Evolutionary conservation across 2,888 invertebrate genomes (phyloP), one percentile per base, ranked within the genome.

Genomic region (Mimachlamys varia): DNA sequence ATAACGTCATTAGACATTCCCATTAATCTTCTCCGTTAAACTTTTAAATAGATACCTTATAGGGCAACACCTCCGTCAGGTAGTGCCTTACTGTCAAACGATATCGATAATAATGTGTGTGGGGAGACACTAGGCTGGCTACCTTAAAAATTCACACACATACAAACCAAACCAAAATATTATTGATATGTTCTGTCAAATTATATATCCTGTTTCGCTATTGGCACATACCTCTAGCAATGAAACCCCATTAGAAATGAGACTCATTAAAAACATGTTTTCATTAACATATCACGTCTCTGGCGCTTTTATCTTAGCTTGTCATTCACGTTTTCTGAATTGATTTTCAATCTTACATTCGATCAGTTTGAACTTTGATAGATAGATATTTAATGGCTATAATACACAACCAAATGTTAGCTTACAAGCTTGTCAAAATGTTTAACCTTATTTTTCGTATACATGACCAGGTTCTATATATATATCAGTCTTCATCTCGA

Each of bases 131-230:
- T 76, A 33, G 27, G 27, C 33, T 76, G 27, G 27, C 33, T 76
- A 19, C 53, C 19, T 2, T 53, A 53, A 12, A 53, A 53, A 7
- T 13, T 53, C 53, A 53, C 76, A 76, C 76, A 76, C 27, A 27
- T 27, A 76, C 76, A 5, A 33, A 33, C 33, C 33, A 27, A 50
- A 53, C 17, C 53, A 27, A 7, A 15, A 12, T 76, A 10, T 76
- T 76, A 76, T 76, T 76, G 27, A 76, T 76, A 76, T 76, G 12
- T 76, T 76, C 76, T 76, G 76, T 76, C 76, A 76, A 19, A 22
- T 53, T 13, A 19, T 19, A 58, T 58, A 58, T 19, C 58, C 58
- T 22, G 22, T 19, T 53, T 53, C 53, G 13, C 22, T 58, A n/a
- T 58, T 19, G 58, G 19, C n/a, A 58, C n/a, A 22, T 3, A 62